These are phyloP conservation scores for Sylvilagus floridanus DNA, from an alignment of 2,797 vertebrate genomes.

Conservation along the genomic window DNA sequence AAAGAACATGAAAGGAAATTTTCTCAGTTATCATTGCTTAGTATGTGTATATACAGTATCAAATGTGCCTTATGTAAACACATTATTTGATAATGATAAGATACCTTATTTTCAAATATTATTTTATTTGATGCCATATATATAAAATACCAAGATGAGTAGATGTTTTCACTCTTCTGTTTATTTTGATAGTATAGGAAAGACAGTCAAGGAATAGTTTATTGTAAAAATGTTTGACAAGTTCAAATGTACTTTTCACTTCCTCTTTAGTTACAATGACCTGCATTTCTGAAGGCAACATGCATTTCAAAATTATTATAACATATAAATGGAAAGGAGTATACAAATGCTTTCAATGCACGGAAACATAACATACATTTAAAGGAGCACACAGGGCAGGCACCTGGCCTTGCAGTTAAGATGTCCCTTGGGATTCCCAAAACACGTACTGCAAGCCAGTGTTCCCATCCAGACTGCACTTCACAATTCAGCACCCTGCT, in stretches of 20 bases:
- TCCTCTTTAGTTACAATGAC: neutral
- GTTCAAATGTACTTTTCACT: neutral
- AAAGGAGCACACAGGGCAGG: neutral
- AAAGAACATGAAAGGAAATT: neutral
- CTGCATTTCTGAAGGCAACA: neutral
- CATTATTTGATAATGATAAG: neutral
- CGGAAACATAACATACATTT: neutral
- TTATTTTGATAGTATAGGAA: neutral
- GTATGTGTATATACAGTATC: neutral
- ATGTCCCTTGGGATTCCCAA: too few relatives aligned
- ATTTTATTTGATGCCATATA: too few relatives aligned
- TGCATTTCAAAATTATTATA: neutral
- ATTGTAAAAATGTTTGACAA: neutral
- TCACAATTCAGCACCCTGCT: too few relatives aligned
- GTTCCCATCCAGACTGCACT: too few relatives aligned
- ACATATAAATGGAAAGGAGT: neutral
- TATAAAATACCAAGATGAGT: too few relatives aligned
- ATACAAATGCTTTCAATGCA: neutral
- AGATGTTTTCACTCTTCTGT: neutral
- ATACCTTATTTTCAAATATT: too few relatives aligned
- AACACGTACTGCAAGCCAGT: too few relatives aligned
- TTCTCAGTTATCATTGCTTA: neutral
- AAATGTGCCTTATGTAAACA: constrained; percentile 25
- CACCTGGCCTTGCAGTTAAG: too few relatives aligned
- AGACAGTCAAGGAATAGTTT: neutral